Base-by-base conservation (phyloP, 1,140 invertebrate species). In the Venustaconcha ellipsiformis region DNA sequence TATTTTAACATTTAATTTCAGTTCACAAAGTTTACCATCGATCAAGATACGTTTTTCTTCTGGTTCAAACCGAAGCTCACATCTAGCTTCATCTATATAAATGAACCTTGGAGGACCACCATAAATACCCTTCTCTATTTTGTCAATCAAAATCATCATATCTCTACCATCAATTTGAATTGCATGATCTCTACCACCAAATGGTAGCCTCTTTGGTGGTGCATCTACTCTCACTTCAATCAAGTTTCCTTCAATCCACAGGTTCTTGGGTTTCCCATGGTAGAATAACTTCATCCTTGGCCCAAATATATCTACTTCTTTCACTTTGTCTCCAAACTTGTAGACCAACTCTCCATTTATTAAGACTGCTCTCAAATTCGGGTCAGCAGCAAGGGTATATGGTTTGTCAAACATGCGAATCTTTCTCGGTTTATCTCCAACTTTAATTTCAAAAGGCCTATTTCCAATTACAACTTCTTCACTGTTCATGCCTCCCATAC, bases 1-100 rank as follows among this genome's bases (percentile, higher is more conserved):
- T 4, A 94, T 94, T 58, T 95, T 93, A 26, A 94, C 95, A 80
- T 97, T 96, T 81, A 95, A 95, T 63, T 96, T 92, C 63, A 98
- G 94, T 87, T 97, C 95, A 82, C 95, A 92, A 0, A 94, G 92
- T 55, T 94, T 89, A 5, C 94, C 93, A 87, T 97, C 96, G 70
- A 98, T 97, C 59, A 94, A 93, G 48, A 97, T 96, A 59, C 82
- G 74, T 57, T 84, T 77, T n/a, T 85, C 84, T 30, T 86, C 88
- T n/a, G 85, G 81, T 63, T 89, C 84, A 83, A 89, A 90, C n/a
- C 82, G 64, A 11, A 89, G 74, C 70, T 88, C 84, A 80, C 85
- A 84, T 18, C 78, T 65, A 62, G 78, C 67, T 57, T 80, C 80
- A 67, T 82, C 83, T 60, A 90, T 73, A 58, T 83, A 78, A 4